phyloP scores from a whole-genome alignment of 2,888 invertebrate genomes.

The Conistra vaccinii region DNA sequence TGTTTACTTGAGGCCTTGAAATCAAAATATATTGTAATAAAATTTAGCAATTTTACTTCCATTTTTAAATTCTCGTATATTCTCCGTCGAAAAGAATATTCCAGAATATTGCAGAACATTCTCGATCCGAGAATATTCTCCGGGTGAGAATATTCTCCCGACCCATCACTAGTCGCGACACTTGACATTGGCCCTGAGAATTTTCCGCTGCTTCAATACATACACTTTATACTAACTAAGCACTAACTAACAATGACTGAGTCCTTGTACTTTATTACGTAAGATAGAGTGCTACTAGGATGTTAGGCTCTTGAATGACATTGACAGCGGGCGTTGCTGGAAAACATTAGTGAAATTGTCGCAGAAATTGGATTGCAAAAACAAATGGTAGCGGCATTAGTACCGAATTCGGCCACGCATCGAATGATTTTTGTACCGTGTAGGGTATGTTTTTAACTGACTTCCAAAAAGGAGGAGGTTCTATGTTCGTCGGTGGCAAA shows the following conservation, averaged over 20 bases:
- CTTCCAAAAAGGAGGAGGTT: too few species aligned
- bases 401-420: not conserved
- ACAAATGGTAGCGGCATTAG: not conserved
- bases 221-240: conserved; percentile 6
- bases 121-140: too few species aligned
- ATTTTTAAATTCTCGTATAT: too few species aligned
- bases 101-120: too few species aligned
- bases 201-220: conserved; percentile 43
- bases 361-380: not conserved
- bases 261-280: conserved; percentile 27
- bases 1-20: too few species aligned
- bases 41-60: too few species aligned
- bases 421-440: not conserved
- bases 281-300: too few species aligned
- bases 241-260: conserved; percentile 3
- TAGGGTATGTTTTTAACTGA: not conserved
- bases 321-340: not conserved
- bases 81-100: too few species aligned
- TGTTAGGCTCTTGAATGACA: too few species aligned
- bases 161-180: conserved; percentile 38
- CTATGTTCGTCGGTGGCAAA: too few species aligned
- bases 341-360: not conserved
- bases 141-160: too few species aligned
- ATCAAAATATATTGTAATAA: too few species aligned
- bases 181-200: conserved; percentile 56